Evolutionary conservation across 2,797 vertebrate genomes (phyloP).

Genomic region (Diglossa cyanea): DNA sequence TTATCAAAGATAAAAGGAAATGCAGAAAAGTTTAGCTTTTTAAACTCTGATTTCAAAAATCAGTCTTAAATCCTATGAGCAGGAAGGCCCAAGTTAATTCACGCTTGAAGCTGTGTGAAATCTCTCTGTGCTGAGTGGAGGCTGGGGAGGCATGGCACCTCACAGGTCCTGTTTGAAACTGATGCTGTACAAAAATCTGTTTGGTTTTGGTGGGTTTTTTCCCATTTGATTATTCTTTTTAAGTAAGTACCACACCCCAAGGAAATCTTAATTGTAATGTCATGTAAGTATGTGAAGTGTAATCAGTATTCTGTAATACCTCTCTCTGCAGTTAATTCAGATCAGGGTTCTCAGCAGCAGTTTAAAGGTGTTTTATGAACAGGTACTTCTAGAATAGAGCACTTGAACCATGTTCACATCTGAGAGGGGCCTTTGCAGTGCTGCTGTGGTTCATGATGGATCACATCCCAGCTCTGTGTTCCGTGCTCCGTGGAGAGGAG

Average conservation of each 20-base stretch:
- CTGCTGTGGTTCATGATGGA: fast-evolving
- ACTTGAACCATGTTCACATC: fast-evolving
- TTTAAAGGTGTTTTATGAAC: neutral
- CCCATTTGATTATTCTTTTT: neutral
- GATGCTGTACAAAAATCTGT: neutral
- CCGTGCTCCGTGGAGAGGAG: neutral
- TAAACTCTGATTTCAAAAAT: neutral
- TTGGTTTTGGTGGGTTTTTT: neutral
- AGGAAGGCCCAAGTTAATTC: neutral
- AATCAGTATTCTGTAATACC: neutral
- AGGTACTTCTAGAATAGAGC: neutral
- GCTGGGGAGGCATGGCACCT: neutral
- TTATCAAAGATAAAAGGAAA: neutral
- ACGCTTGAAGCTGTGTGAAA: neutral
- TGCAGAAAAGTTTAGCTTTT: neutral
- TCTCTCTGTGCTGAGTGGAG: neutral
- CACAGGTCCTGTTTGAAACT: neutral
- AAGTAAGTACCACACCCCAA: neutral
- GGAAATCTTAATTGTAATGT: neutral
- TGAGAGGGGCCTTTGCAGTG: neutral
- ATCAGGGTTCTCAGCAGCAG: neutral
- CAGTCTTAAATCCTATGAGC: neutral
- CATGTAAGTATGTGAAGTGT: neutral
- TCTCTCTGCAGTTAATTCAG: neutral
- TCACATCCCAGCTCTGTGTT: fast-evolving